These are phyloP conservation scores for Dromius quadrimaculatus DNA, from an alignment of 2,888 invertebrate genomes.

Conservation along the genomic window DNA sequence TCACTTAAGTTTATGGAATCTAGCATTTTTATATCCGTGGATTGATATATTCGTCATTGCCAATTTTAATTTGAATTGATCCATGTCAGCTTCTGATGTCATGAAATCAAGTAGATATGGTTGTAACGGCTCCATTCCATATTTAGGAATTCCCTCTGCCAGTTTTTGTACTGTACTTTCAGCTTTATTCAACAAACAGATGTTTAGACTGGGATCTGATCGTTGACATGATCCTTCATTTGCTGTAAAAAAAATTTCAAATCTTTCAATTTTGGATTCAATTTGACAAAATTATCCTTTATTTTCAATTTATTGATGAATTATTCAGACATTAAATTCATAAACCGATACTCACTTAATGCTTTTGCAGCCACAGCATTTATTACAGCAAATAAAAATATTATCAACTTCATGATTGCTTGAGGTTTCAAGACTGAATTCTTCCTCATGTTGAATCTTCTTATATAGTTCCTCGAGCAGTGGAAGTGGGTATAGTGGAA, in stretches of 20 bases:
- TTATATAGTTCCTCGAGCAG: no score
- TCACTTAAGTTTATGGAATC: constrained; percentile 32
- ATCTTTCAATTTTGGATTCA: no score
- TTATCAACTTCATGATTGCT: neutral
- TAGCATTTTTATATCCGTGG: constrained; percentile 1
- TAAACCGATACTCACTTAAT: constrained; percentile 11
- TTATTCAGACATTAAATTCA: no score
- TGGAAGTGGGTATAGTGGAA: no score
- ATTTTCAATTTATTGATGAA: no score
- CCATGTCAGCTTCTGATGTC: constrained; percentile 35
- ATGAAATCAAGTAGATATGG: constrained; percentile 35
- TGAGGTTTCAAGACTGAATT: neutral
- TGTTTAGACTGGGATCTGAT: constrained; percentile 33
- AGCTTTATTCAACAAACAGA: constrained; percentile 20
- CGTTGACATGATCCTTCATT: constrained; percentile 20
- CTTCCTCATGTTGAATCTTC: no score
- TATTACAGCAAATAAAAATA: constrained; percentile 1
- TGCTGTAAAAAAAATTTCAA: neutral
- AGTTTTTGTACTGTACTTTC: neutral
- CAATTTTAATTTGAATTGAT: constrained; percentile 38
- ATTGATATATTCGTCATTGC: constrained; percentile 40
- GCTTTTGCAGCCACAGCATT: neutral
- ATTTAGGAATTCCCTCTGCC: constrained; percentile 18
- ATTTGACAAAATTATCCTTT: no score
- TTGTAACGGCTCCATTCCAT: constrained; percentile 14